These are phyloP conservation scores for Pseudobourletiella spinata DNA, from an alignment of 1,140 invertebrate species.

Conservation along the genomic window DNA sequence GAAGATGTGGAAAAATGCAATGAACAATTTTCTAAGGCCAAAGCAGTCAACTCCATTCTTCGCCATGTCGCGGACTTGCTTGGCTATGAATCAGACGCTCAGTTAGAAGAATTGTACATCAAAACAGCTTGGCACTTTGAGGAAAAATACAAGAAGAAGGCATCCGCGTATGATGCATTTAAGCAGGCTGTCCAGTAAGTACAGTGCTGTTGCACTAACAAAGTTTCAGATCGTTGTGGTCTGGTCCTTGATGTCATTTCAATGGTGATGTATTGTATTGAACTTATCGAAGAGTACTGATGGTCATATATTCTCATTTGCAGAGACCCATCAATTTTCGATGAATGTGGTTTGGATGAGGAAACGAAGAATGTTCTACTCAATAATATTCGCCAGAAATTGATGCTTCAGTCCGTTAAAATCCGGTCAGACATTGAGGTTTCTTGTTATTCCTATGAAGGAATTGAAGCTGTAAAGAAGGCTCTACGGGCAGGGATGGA, in stretches of 20 bases:
- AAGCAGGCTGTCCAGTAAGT: constrained; percentile 94
- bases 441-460: constrained; percentile 96
- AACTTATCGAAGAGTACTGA: too few relatives aligned
- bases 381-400: constrained; percentile 88
- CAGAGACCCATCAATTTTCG: constrained; percentile 85
- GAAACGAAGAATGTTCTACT: constrained; percentile 85
- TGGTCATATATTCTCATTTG: too few relatives aligned
- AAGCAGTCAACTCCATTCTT: constrained; percentile 96
- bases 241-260: background rate
- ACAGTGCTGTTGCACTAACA: background rate
- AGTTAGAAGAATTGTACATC: constrained; percentile 89
- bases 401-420: constrained; percentile 97
- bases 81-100: constrained; percentile 78
- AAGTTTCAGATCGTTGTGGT: background rate
- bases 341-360: constrained; percentile 92
- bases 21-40: constrained; percentile 96
- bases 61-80: constrained; percentile 93
- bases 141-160: constrained; percentile 92
- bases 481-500: constrained; percentile 87
- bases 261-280: too few relatives aligned
- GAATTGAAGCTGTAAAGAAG: constrained; percentile 95
- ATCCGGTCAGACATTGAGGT: constrained; percentile 97
- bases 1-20: constrained; percentile 98
- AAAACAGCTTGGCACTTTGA: constrained; percentile 99
- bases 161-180: constrained; percentile 94